Base-by-base conservation (phyloP, 2,113 vertebrate genomes). In the Uropsilus gracilis region DNA sequence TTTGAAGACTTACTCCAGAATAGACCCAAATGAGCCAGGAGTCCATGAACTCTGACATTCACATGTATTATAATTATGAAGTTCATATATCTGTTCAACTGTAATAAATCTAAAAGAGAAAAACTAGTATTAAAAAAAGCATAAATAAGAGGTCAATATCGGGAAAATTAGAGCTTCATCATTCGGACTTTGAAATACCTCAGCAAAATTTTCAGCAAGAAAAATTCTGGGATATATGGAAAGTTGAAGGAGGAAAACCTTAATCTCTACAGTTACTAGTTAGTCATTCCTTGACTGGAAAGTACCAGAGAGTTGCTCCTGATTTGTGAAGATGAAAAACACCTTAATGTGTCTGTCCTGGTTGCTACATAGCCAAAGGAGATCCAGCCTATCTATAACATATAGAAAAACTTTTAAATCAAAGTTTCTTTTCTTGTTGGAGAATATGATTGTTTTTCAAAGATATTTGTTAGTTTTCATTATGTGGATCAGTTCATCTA, bases 61-160 rank as follows among this genome's bases (percentile, higher is more conserved):
- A 81, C 20, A 86, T 86, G n/a, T 57, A 91, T 94, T 90, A 81
- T 93, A 71, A 94, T 73, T 96, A 81, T 94, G 57, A 94, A 85
- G 34, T 68, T 93, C 44, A 64, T 13, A 57, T 95, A 92, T 75
- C 94, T 90, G 5, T 82, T 87, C 93, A 59, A 92, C 44, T 37
- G 92, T 48, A 90, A 68, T 80, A 89, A 91, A 91, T 95, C 83
- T 26, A 73, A 96, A 94, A 66, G 39, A 68, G 82, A 87, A 71
- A 89, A 44, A 76, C 42, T 57, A 61, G 68, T 34, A n/a, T 37
- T 39, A 85, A 84, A 86, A 88, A 91, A 80, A 63, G 44, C 17
- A 90, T 86, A 91, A 95, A 80, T 75, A 86, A 77, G 82, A 85
- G 17, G 57, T 59, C 48, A 34, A 75, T 95, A 37, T 90, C 59